These are phyloP conservation scores for Tyria jacobaeae DNA, from an alignment of 2,888 invertebrate species.

Conservation along the genomic window DNA sequence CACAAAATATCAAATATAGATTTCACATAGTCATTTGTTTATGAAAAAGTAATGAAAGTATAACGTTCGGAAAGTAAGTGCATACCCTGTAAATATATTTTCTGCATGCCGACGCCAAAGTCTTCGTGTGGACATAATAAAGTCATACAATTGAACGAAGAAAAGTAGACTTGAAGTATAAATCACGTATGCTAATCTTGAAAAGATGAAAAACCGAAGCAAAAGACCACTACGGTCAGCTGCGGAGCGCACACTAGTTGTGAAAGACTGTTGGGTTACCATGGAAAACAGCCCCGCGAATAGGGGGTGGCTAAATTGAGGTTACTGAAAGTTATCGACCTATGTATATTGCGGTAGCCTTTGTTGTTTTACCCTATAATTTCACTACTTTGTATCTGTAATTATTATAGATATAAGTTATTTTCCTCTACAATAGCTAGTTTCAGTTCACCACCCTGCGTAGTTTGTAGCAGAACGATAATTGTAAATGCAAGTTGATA, in stretches of 20 bases:
- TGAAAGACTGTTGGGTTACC: constrained; percentile 1
- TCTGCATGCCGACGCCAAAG: constrained; percentile 4
- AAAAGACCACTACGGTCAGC: not conserved
- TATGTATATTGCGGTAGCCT: not conserved
- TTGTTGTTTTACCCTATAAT: not conserved
- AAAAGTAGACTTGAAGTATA: not conserved
- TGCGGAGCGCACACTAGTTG: not conserved
- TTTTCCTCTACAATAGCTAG: not conserved
- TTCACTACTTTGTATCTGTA: not conserved
- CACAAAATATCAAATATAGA: too few species aligned
- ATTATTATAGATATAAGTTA: too few species aligned
- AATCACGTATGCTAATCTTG: not conserved
- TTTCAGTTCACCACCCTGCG: too few species aligned
- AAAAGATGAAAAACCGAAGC: not conserved
- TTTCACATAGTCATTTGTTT: too few species aligned
- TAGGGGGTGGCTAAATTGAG: constrained; percentile 7
- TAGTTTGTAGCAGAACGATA: too few species aligned
- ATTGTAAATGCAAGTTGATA: too few species aligned
- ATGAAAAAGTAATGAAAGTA: too few species aligned
- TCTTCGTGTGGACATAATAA: constrained; percentile 6
- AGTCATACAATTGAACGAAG: not conserved
- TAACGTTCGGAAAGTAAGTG: not conserved
- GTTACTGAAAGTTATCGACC: constrained; percentile 11
- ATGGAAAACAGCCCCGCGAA: not conserved
- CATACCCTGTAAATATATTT: constrained; percentile 4